Base-by-base conservation (phyloP, 1,140 invertebrate species). In the Orchesella cincta region DNA sequence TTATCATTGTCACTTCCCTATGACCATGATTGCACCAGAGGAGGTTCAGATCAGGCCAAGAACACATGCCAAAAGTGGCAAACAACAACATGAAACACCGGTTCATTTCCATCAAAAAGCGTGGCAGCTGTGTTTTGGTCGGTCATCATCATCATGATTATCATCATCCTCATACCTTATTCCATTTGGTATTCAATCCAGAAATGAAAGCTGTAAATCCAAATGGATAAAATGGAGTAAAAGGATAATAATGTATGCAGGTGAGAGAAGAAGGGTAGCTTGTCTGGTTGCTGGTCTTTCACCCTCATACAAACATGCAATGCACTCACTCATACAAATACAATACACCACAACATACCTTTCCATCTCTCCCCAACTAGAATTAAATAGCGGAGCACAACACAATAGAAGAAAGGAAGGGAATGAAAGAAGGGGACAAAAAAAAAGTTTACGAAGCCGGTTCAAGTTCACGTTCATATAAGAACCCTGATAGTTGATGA, bases 71-170 rank as follows among this genome's bases (percentile, higher is more conserved):
- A 46, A 18, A 46, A 46, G 39, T 18, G 18, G 39, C 5, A 46
- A 46, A 46, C 18, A 46, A 46, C 39, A 46, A 46, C 39, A 46
- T 46, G 39, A 46, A 46, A 46, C 39, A 46, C 39, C 39, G 39
- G 39, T 46, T 46, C 39, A 46, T 46, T 46, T 46, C 18, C 39
- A 5, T 8, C 39, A 57, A 57, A 57, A n/a, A 18, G 8, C 52
- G 52, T 26, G 52, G 52, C 52, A 57, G 52, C 52, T 57, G 52
- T 57, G 52, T 57, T 57, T 57, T 57, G 14, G 52, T 57, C 52
- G 8, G 23, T 23, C 52, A n/a, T 57, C 52, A 57, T 23, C 52
- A 57, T 26, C 52, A 26, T 26, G 8, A 57, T 5, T n/a, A 26
- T 3, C 23, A n/a, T 57, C 52, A 8, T n/a, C 23, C 52, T 14